A percentile compares a stretch with the other conserved stretches of the same genome.
Conservation (phyloP, 2,888 invertebrate genomes). For the Craniophora ligustri region DNA sequence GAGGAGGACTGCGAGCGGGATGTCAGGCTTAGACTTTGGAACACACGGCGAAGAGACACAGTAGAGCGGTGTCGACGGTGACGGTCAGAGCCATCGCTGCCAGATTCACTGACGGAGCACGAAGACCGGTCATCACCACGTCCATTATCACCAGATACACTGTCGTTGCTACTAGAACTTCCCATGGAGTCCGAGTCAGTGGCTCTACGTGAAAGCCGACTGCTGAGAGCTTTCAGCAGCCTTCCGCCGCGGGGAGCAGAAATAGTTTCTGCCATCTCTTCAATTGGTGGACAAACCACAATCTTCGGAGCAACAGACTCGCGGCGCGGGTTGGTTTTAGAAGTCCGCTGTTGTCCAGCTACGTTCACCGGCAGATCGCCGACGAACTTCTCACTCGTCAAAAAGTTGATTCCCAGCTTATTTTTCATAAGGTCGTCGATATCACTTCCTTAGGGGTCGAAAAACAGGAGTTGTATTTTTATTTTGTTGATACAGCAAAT, state of each 20-base stretch:
- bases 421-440: conserved; percentile 78
- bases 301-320: conserved; percentile 81
- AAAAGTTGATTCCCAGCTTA: conserved; percentile 73
- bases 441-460: conserved; percentile 58
- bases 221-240: conserved; percentile 90
- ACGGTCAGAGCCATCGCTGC: conserved; percentile 89
- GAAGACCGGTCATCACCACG: conserved; percentile 83
- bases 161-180: conserved; percentile 84
- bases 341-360: conserved; percentile 61
- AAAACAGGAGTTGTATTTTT: conserved; percentile 49
- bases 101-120: conserved; percentile 89
- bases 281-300: conserved; percentile 84
- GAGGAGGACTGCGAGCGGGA: conserved; percentile 90
- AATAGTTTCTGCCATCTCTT: conserved; percentile 87
- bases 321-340: conserved; percentile 67
- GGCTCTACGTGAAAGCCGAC: conserved; percentile 89
- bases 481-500: conserved; percentile 42
- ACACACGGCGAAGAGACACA: conserved; percentile 91
- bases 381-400: conserved; percentile 74
- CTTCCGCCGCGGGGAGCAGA: conserved; percentile 89
- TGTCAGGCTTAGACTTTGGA: conserved; percentile 91
- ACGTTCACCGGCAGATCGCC: conserved; percentile 72
- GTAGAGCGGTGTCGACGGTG: conserved; percentile 86
- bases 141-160: conserved; percentile 76
- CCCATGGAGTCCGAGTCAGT: conserved; percentile 78